These are phyloP conservation scores for Ammodytes marinus DNA, from an alignment of 2,113 vertebrate genomes.

Conservation along the genomic window DNA sequence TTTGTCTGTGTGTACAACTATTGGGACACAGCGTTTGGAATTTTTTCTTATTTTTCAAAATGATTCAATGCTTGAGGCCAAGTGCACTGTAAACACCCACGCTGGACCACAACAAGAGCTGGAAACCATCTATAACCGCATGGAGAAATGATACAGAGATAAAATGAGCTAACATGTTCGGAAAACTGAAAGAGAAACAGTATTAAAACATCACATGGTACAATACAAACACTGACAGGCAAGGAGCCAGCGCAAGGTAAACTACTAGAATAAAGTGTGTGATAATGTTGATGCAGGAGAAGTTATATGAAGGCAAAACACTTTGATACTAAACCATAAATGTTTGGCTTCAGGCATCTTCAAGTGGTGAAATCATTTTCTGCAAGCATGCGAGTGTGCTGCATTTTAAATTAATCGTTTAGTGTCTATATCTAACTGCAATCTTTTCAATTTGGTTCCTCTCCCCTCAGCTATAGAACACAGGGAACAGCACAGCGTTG, in stretches of 20 bases:
- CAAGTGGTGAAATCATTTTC: not conserved
- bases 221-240: not conserved
- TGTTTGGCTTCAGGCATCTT: not conserved
- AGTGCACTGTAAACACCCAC: constrained; percentile 24
- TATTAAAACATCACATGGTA: constrained; percentile 4
- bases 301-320: not conserved
- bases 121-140: constrained; percentile 13
- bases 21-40: not conserved
- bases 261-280: not conserved
- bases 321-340: not conserved
- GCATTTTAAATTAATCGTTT: not conserved
- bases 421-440: not conserved
- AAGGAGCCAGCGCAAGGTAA: not conserved
- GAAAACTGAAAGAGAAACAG: not conserved
- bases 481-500: not conserved
- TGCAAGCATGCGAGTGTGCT: not conserved
- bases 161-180: not conserved
- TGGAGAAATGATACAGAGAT: constrained; percentile 10
- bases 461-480: not conserved
- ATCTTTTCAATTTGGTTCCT: not conserved
- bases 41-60: constrained; percentile 15
- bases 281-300: not conserved
- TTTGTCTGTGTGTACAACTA: not conserved
- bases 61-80: constrained; percentile 1
- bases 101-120: constrained; percentile 18